Percentiles rank a stretch among this genome's conserved stretches.
phyloP scores from a whole-genome alignment of 2,113 vertebrate genomes.

The Naja naja region DNA sequence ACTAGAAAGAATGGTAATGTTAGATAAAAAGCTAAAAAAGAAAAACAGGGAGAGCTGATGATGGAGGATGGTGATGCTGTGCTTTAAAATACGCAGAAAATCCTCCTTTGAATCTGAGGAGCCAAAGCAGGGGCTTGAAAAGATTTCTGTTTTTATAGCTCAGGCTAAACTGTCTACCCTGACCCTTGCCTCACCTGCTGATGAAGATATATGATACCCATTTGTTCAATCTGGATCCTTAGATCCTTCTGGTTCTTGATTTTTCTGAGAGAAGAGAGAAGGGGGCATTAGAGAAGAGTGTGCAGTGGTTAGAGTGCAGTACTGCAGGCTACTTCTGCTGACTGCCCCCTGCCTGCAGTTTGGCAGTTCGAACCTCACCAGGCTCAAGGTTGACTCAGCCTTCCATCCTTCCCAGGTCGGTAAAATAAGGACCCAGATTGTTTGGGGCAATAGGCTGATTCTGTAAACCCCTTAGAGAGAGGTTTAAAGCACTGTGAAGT shows the following conservation, averaged over 20 bases:
- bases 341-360: too few species aligned
- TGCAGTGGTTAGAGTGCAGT: too few species aligned
- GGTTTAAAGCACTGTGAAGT: too few species aligned
- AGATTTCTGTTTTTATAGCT: not conserved
- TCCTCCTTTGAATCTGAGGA: not conserved
- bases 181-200: not conserved
- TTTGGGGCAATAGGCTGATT: too few species aligned
- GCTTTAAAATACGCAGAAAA: not conserved
- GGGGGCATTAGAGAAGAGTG: not conserved
- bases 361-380: too few species aligned
- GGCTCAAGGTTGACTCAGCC: too few species aligned
- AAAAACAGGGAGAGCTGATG: not conserved
- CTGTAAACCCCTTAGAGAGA: too few species aligned
- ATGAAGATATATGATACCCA: not conserved
- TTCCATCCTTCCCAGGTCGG: too few species aligned
- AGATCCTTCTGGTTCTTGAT: not conserved
- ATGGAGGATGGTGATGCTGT: not conserved
- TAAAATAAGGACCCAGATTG: too few species aligned
- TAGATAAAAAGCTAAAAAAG: not conserved
- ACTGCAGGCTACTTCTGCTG: too few species aligned
- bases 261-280: not conserved
- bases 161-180: not conserved
- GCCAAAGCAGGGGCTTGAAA: not conserved
- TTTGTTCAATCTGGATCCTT: not conserved
- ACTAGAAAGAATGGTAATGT: constrained; percentile 63